Base-by-base conservation (phyloP, 2,888 invertebrate species). In the Lasioglossum morio region DNA sequence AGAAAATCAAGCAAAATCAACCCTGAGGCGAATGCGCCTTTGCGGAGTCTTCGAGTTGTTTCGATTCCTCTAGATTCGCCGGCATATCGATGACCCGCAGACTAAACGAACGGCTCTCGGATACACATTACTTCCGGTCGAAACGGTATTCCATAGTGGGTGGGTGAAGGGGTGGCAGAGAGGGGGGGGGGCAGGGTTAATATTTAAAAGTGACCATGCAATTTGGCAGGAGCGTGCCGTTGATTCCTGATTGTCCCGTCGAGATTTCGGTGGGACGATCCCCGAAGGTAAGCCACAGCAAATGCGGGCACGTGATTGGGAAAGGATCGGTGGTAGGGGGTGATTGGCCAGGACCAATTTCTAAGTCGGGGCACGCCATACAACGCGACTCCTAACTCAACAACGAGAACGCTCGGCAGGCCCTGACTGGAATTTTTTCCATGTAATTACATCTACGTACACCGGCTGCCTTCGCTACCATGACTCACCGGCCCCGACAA, bases 351-450 rank as follows among this genome's bases (percentile, higher is more conserved):
- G 77, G 72, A 82, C 81, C 88, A 85, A 92, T 92, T 93, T 93
- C 89, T 87, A 89, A 94, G 93, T 93, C 94, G 77, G 77, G 79
- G 92, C 93, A 93, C 93, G 93, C 89, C 90, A 91, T 91, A 90
- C 84, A 86, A 89, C 88, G 87, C 90, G 91, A 90, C 91, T 92
- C 37, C 91, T 92, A 92, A 93, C 93, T 92, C 92, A 91, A 93
- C 93, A 92, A 91, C 92, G 91, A 89, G 90, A 89, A 86, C 86
- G 87, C 85, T 77, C 87, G 87, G 86, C 63, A 73, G 72, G 78
- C 90, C 93, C 92, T 93, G 94, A 94, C 93, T 84, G 89, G 94
- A 94, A 94, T 94, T 94, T 93, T 94, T 94, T 92, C 91, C 93
- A 88, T 92, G 93, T 93, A 94, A 94, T 94, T 94, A 94, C 93